Conservation (phyloP, 1,140 invertebrate genomes). For the Myzus persicae region DNA sequence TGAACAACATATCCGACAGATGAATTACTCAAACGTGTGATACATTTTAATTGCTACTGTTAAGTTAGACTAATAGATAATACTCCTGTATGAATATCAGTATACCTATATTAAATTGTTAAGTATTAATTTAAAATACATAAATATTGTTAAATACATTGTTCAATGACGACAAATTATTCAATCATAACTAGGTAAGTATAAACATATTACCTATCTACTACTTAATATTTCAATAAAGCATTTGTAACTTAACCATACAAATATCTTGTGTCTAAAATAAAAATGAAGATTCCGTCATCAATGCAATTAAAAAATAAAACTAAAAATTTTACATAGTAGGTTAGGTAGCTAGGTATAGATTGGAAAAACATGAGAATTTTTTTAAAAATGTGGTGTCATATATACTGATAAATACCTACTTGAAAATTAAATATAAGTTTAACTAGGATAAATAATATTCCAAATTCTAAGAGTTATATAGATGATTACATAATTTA, state of each 20-base stretch:
- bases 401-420: no score
- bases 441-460: background rate
- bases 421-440: no score
- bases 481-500: background rate
- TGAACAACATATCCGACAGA: background rate
- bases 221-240: no score
- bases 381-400: no score
- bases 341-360: no score
- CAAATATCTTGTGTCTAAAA: no score
- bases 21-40: background rate
- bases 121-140: background rate
- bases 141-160: background rate
- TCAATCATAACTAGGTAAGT: background rate
- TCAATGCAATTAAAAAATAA: no score
- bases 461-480: background rate
- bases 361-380: no score
- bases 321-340: no score
- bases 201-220: background rate
- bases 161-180: background rate
- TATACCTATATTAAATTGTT: conserved; percentile 2
- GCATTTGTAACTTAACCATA: no score
- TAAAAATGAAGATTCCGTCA: no score
- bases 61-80: background rate
- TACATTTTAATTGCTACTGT: conserved; percentile 7
- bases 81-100: background rate